Percentiles rank a stretch among this genome's conserved stretches.
Evolutionary conservation across 2,888 invertebrate genomes (phyloP).

Genomic region (Drosophila diplacantha): DNA sequence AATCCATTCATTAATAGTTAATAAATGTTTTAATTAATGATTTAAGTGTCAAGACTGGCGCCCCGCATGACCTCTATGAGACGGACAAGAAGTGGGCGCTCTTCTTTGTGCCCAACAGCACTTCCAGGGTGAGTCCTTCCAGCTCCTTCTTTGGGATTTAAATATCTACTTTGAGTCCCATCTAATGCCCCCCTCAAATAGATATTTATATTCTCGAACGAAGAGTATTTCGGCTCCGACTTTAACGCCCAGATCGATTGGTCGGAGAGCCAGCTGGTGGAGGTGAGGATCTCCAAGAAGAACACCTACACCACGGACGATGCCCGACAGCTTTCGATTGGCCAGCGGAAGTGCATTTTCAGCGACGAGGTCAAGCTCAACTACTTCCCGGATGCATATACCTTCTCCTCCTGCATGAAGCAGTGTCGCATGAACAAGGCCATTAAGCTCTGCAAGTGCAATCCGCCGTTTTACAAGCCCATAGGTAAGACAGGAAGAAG

Average conservation of each 20-base stretch:
- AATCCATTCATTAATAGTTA: neutral
- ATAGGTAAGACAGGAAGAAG: slow-evolving; percentile 72
- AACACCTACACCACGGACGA: slow-evolving; percentile 88
- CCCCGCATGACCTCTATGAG: slow-evolving; percentile 77
- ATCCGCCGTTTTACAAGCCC: slow-evolving; percentile 84
- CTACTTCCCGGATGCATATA: slow-evolving; percentile 81
- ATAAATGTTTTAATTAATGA: too few relatives aligned
- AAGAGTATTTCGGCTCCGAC: slow-evolving; percentile 85
- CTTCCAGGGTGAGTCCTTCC: slow-evolving; percentile 58
- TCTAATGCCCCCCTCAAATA: slow-evolving; percentile 16
- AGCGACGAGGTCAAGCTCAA: slow-evolving; percentile 83
- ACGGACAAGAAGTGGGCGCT: slow-evolving; percentile 78
- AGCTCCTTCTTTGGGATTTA: too few relatives aligned
- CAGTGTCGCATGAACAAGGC: slow-evolving; percentile 85
- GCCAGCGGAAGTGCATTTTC: slow-evolving; percentile 86
- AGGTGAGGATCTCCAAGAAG: slow-evolving; percentile 82
- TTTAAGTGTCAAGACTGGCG: slow-evolving; percentile 64
- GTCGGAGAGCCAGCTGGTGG: slow-evolving; percentile 78
- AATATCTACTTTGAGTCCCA: too few relatives aligned
- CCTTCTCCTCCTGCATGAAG: slow-evolving; percentile 86
- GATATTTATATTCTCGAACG: slow-evolving; percentile 81
- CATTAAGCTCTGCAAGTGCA: slow-evolving; percentile 82
- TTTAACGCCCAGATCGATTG: slow-evolving; percentile 85
- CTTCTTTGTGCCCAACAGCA: slow-evolving; percentile 73
- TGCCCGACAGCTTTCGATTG: slow-evolving; percentile 82